These are phyloP conservation scores for Microtus obscurus DNA, from an alignment of 2,797 vertebrate genomes.

Conservation along the genomic window DNA sequence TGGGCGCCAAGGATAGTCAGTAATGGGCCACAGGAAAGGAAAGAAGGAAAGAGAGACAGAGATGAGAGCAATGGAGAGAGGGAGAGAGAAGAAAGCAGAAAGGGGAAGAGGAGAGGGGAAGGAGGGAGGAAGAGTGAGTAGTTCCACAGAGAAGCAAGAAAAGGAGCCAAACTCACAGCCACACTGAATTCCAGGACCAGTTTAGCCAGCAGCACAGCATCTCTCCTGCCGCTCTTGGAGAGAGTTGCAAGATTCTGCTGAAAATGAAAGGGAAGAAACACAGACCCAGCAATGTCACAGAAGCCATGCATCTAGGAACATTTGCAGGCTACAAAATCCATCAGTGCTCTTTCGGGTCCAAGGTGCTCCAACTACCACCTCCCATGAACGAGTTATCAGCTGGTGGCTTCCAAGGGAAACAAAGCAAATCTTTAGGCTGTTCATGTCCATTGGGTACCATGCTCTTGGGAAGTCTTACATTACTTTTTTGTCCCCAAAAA, in stretches of 20 bases:
- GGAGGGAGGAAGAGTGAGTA: no score
- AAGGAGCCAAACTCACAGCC: neutral
- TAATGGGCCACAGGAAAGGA: neutral
- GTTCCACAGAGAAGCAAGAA: neutral
- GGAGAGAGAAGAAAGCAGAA: neutral
- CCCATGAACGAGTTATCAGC: slow-evolving; percentile 50
- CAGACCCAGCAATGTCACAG: neutral
- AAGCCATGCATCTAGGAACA: neutral
- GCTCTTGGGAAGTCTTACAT: neutral
- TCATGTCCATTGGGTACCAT: slow-evolving; percentile 28
- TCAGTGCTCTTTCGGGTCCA: neutral
- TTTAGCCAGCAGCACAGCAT: neutral
- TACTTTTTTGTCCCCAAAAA: slow-evolving; percentile 51
- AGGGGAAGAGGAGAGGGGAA: no score
- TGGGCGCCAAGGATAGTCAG: neutral
- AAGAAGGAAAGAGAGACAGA: neutral
- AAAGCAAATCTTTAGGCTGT: neutral
- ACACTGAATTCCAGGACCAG: neutral
- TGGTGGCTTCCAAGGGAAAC: neutral
- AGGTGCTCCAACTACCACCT: neutral
- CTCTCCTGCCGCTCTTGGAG: neutral
- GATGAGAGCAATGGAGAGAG: fast-evolving
- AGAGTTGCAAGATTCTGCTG: neutral
- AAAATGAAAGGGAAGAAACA: neutral
- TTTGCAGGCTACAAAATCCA: slow-evolving; percentile 23